Conservation (phyloP, 2,113 vertebrate species). For the Abramis brama region DNA sequence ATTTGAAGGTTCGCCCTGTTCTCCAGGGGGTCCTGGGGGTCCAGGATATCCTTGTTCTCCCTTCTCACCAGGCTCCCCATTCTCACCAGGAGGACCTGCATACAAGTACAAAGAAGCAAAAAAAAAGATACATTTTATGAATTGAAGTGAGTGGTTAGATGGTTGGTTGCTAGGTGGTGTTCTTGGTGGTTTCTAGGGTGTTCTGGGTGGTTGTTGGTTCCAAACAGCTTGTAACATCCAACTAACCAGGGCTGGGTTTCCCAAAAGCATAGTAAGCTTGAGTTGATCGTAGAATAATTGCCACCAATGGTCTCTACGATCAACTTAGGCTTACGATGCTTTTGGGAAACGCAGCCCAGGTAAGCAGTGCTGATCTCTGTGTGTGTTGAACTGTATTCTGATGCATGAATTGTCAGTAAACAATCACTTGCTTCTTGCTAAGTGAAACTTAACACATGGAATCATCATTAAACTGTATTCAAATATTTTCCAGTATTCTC, state of each 20-base stretch:
- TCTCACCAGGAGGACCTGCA: constrained; percentile 71
- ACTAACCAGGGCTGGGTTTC: not conserved
- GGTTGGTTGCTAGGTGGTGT: not conserved
- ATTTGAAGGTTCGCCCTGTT: constrained; percentile 79
- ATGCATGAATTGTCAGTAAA: not conserved
- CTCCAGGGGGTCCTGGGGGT: constrained; percentile 84
- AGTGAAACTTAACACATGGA: not conserved
- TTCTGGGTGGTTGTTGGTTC: not conserved
- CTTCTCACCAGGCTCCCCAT: constrained; percentile 63
- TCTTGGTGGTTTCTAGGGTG: too few species aligned
- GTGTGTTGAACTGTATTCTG: not conserved
- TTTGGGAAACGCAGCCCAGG: too few species aligned
- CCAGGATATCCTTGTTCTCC: constrained; percentile 73
- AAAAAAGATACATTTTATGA: not conserved
- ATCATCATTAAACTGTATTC: not conserved
- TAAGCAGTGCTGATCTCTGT: not conserved
- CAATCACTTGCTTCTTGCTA: not conserved
- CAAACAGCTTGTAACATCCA: not conserved
- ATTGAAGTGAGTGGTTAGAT: not conserved
- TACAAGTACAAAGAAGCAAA: not conserved
- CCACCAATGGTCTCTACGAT: too few species aligned
- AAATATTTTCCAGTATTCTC: constrained; percentile 27
- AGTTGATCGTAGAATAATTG: too few species aligned
- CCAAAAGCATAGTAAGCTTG: too few species aligned
- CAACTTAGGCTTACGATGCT: too few species aligned